Evolutionary conservation across 1,140 invertebrate species (phyloP), one percentile per base, ranked within the genome.

Genomic region (Neelides sp.): DNA sequence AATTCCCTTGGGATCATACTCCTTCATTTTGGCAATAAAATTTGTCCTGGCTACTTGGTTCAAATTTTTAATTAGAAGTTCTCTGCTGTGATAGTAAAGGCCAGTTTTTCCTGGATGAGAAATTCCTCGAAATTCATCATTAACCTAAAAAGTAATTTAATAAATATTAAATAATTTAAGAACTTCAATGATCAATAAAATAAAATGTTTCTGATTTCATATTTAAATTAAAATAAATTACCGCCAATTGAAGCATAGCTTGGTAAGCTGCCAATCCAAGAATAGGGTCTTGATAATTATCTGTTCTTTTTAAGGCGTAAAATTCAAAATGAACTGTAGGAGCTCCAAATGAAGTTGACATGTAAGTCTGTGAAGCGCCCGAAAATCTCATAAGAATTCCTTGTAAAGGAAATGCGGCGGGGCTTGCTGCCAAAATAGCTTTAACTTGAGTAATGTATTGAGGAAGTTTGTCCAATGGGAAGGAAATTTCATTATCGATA

Each of bases 221-320:
- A n/a, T n/a, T n/a, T n/a, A n/a, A n/a, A n/a, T n/a, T 32, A 32
- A 32, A n/a, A n/a, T n/a, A n/a, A 34, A 15, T 34, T 37, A 50
- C 27, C 5, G 42, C n/a, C 3, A 32, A 17, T 44, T 50, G 48
- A 23, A 45, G 40, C 24, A 50, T 44, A 8, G 22, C 48, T 42
- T 50, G 48, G 19, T 46, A 50, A 19, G 48, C 48, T 19, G 48
- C 37, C 4, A 50, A 8, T 15, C 48, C 48, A 3, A 22, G n/a
- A 4, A 8, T 42, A 5, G 48, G 20, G 8, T 50, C 19, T 13
- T 50, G 3, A 30, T 50, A 50, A 4, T 4, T 4, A 24, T 43
- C n/a, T 3, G 40, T 22, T 7, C 48, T 8, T 4, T 45, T 45
- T n/a, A 17, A 10, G 4, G 27, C 4, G 26, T 50, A 50, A 8